phyloP scores from a whole-genome alignment of 2,888 invertebrate genomes.

The Heterodera filipjevi region DNA sequence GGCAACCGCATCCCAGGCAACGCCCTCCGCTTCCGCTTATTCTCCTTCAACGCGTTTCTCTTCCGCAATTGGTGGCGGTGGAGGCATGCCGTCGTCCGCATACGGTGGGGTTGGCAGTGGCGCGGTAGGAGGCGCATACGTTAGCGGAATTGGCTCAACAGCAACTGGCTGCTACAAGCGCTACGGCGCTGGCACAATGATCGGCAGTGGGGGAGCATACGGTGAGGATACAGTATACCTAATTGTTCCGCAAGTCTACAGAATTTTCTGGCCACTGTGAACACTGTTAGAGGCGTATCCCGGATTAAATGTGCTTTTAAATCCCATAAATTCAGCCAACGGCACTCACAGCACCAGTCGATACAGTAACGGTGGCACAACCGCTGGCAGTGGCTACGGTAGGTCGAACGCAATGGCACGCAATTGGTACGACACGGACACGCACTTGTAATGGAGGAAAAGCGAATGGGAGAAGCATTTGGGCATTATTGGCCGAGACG shows the following conservation, averaged over 20 bases:
- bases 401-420: background rate
- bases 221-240: background rate
- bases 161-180: background rate
- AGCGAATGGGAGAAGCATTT: background rate
- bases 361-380: background rate
- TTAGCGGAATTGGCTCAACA: background rate
- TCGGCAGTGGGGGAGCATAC: background rate
- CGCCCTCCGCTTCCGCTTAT: background rate
- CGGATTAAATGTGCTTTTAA: background rate
- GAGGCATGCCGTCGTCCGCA: background rate
- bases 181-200: background rate
- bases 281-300: too few relatives aligned
- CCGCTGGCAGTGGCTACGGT: background rate
- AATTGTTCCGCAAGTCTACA: too few relatives aligned
- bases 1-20: background rate
- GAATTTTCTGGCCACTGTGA: too few relatives aligned
- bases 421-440: constrained; percentile 16
- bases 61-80: constrained; percentile 4
- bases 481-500: background rate
- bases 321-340: background rate
- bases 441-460: background rate
- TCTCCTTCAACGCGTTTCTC: constrained; percentile 1
- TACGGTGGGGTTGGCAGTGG: background rate
- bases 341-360: background rate
- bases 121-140: background rate